Base-by-base conservation (phyloP, 2,797 vertebrate species). In the Anguilla megastoma region DNA sequence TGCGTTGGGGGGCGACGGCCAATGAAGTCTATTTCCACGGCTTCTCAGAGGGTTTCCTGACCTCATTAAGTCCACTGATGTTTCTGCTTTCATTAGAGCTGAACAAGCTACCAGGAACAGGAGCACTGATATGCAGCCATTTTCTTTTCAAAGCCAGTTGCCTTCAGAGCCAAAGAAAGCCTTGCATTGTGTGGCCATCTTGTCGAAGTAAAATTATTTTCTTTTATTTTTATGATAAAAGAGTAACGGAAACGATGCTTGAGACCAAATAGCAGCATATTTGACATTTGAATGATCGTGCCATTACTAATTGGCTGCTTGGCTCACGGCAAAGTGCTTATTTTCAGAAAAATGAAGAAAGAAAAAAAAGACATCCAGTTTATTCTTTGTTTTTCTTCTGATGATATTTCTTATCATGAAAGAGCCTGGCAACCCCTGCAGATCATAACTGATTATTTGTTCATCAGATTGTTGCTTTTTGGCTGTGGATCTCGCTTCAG, bases 81-180 rank as follows among this genome's bases (percentile, higher is more conserved):
- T 82, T 48, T 50, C 79, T 50, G 79, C 79, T 82, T 82, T 82
- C 79, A 82, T 50, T 82, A 82, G 41, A 48, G 79, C 41, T 50
- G 79, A 82, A 82, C 21, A 24, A 48, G 79, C 45, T 48, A 48
- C 16, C 41, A 50, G 79, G 48, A 48, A 48, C 79, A 7, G 36
- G 41, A 82, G 41, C 79, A 82, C 0, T 50, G 79, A 82, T 50
- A 12, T 24, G 79, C 41, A 24, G 79, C 76, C 36, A 45, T 80
- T 80, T 45, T 80, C 33, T 41, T 80, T 80, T 80, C 76, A 45
- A 80, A 41, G 14, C 76, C 76, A 45, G 36, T 45, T 45, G 33
- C 16, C 36, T 24, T 80, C 76, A 8, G 76, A 80, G 33, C 16
- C 76, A 45, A 80, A 45, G 33, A 18, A 41, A 80, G n/a, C 33